phyloP scores from a whole-genome alignment of 2,888 invertebrate species.

The Folsomia manolachei region DNA sequence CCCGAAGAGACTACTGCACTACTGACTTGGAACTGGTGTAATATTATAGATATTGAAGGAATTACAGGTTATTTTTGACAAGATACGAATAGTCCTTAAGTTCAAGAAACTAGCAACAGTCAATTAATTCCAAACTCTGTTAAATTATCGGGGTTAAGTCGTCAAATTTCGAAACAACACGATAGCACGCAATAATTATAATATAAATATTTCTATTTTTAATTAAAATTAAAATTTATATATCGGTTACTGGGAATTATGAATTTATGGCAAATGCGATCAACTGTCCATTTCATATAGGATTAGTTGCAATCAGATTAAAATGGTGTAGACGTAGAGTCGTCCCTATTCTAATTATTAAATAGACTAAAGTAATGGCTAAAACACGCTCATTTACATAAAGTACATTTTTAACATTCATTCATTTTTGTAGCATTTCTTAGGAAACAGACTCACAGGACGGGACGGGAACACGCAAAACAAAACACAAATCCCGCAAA shows the following conservation, averaged over 20 bases:
- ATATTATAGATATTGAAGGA: neutral
- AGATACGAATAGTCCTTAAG: slow-evolving; percentile 7
- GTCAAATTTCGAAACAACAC: neutral
- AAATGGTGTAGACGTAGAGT: neutral
- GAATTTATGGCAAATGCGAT: slow-evolving; percentile 5
- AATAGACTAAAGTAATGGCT: too few species aligned
- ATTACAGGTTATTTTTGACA: neutral
- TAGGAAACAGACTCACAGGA: neutral
- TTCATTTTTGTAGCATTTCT: neutral
- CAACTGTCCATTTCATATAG: neutral
- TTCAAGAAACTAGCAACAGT: neutral
- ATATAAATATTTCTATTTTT: neutral
- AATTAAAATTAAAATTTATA: neutral
- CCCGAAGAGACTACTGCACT: neutral
- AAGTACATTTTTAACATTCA: neutral
- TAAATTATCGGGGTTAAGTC: slow-evolving; percentile 2
- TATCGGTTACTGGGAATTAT: neutral
- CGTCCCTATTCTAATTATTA: too few species aligned
- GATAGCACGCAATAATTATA: neutral
- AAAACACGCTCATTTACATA: too few species aligned
- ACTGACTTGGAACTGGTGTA: neutral
- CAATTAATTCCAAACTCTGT: neutral
- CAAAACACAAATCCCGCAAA: neutral
- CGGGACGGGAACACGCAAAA: neutral
- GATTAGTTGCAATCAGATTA: neutral